Percentiles rank a stretch among this genome's conserved stretches.
Conservation (phyloP, 1,140 invertebrate species). For the Drosophila gunungcola region DNA sequence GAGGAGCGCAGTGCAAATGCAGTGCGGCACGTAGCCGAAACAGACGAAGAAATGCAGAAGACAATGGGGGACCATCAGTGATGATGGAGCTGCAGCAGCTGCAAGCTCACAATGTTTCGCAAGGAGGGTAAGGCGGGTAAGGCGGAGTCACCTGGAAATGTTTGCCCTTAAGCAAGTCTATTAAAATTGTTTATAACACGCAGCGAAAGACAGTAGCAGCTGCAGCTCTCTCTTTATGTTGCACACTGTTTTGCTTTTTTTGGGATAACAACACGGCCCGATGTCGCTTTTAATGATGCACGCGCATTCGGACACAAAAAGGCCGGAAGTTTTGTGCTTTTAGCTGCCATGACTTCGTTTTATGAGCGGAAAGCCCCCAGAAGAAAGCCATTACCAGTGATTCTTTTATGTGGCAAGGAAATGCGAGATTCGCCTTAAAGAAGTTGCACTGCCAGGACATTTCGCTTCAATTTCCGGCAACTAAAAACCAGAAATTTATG, state of each 20-base stretch:
- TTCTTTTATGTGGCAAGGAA: slow-evolving; percentile 71
- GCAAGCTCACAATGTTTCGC: slow-evolving; percentile 61
- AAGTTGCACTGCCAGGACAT: slow-evolving; percentile 52
- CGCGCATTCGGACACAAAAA: slow-evolving; percentile 58
- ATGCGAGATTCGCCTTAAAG: slow-evolving; percentile 58
- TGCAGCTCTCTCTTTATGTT: slow-evolving; percentile 65
- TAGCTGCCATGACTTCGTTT: slow-evolving; percentile 71
- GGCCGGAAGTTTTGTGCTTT: slow-evolving; percentile 78
- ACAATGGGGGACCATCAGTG: slow-evolving; percentile 51
- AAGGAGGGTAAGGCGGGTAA: slow-evolving; percentile 1
- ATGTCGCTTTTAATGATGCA: slow-evolving; percentile 78
- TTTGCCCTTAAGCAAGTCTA: slow-evolving; percentile 80
- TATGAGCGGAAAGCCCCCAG: slow-evolving; percentile 60
- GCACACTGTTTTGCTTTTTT: slow-evolving; percentile 39
- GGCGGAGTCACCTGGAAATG: slow-evolving; percentile 52
- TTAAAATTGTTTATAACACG: slow-evolving; percentile 79
- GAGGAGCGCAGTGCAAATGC: slow-evolving; percentile 28
- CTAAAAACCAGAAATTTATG: slow-evolving; percentile 70
- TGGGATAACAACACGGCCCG: slow-evolving; percentile 31
- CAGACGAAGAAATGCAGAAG: slow-evolving; percentile 62
- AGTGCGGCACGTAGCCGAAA: slow-evolving; percentile 65
- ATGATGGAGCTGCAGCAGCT: slow-evolving; percentile 50
- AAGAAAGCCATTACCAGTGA: slow-evolving; percentile 61
- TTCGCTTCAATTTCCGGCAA: slow-evolving; percentile 68
- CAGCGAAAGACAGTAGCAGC: slow-evolving; percentile 23